Evolutionary conservation across 2,888 invertebrate species (phyloP).

Genomic region (Papilio protenor): DNA sequence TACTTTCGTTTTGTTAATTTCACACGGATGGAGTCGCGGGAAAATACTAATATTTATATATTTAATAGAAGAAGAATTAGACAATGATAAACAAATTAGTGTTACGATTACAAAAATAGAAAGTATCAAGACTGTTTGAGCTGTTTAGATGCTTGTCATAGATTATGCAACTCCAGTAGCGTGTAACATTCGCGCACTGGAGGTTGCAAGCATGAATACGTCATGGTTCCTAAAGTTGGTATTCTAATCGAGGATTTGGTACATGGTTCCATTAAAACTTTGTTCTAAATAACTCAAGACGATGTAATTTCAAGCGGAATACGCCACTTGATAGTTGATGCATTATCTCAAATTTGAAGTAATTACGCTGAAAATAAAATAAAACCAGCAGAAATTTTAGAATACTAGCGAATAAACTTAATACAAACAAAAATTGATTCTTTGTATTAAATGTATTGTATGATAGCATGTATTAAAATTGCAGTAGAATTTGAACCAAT

Average conservation of each 20-base stretch:
- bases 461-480: not conserved
- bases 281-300: conserved; percentile 20
- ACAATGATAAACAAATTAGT: no score
- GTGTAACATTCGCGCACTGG: conserved; percentile 47
- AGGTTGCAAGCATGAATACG: conserved; percentile 46
- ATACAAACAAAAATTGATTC: not conserved
- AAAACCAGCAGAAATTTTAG: not conserved
- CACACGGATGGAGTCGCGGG: no score
- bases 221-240: conserved; percentile 47
- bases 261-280: conserved; percentile 44
- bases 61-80: no score
- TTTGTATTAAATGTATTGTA: not conserved
- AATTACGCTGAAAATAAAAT: not conserved
- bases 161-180: conserved; percentile 49
- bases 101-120: not conserved
- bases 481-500: not conserved
- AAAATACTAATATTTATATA: no score
- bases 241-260: conserved; percentile 47
- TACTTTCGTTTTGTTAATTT: no score
- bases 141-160: conserved; percentile 45
- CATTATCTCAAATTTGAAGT: not conserved
- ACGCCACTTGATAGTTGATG: not conserved
- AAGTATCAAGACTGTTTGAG: conserved; percentile 24
- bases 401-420: not conserved
- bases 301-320: conserved; percentile 7